phyloP scores from a whole-genome alignment of 2,797 vertebrate species.

The Halcyon badia region DNA sequence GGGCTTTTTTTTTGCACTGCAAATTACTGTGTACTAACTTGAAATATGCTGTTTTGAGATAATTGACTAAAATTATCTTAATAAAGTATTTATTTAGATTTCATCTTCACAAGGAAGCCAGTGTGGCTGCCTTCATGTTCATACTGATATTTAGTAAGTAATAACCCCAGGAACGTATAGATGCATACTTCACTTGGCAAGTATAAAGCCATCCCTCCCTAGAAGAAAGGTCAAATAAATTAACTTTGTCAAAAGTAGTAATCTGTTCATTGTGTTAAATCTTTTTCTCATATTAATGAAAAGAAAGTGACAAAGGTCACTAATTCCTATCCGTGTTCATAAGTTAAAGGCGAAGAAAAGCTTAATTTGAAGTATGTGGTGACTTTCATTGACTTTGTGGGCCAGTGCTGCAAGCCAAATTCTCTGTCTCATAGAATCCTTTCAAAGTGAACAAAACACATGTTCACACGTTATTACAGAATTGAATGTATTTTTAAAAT shows the following conservation, averaged over 20 bases:
- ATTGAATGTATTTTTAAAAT: slow-evolving; percentile 9
- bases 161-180: slow-evolving; percentile 31
- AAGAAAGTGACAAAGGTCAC: slow-evolving; percentile 49
- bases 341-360: slow-evolving; percentile 39
- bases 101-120: not conserved
- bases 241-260: slow-evolving; percentile 61
- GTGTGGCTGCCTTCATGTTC: slow-evolving; percentile 18
- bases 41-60: not conserved
- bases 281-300: slow-evolving; percentile 63
- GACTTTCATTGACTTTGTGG: slow-evolving; percentile 24
- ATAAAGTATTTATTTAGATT: slow-evolving; percentile 15
- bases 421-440: not conserved
- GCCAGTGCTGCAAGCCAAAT: not conserved
- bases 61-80: not conserved
- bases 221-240: slow-evolving; percentile 70
- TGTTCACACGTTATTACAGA: not conserved
- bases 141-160: not conserved
- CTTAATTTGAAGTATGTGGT: slow-evolving; percentile 21
- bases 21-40: not conserved
- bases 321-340: slow-evolving; percentile 44
- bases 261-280: slow-evolving; percentile 63
- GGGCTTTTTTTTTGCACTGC: not conserved
- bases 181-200: not conserved
- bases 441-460: not conserved
- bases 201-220: not conserved